A percentile compares a stretch with the other conserved stretches of the same genome.
These are phyloP conservation scores for Dryobota labecula DNA, from an alignment of 2,888 invertebrate species.

Conservation along the genomic window DNA sequence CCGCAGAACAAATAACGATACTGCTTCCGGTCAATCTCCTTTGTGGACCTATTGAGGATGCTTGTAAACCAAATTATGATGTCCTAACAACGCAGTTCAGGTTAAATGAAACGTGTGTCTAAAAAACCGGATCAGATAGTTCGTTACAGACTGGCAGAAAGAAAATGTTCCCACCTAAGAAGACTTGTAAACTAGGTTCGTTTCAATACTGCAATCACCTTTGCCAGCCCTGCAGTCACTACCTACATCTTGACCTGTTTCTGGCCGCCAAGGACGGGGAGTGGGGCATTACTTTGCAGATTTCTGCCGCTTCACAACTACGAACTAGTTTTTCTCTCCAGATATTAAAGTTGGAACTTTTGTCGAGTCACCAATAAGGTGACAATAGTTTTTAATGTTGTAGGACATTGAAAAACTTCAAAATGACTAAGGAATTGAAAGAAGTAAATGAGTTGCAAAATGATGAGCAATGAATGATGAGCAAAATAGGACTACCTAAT, in stretches of 20 bases:
- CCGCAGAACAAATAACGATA: too few species aligned
- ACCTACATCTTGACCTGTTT: slow-evolving; percentile 83
- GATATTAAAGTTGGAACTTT: slow-evolving; percentile 68
- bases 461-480: too few species aligned
- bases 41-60: neutral
- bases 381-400: slow-evolving; percentile 25
- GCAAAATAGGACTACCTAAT: too few species aligned
- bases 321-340: slow-evolving; percentile 73
- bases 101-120: neutral
- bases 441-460: neutral
- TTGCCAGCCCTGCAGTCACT: slow-evolving; percentile 51
- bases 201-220: slow-evolving; percentile 34
- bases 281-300: slow-evolving; percentile 79
- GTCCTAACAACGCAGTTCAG: too few species aligned
- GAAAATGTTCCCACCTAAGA: neutral
- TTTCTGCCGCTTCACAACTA: slow-evolving; percentile 79
- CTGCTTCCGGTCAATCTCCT: too few species aligned
- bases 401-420: neutral
- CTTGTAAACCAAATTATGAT: neutral
- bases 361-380: slow-evolving; percentile 40
- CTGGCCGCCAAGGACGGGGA: slow-evolving; percentile 59
- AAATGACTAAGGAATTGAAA: neutral
- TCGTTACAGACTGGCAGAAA: neutral
- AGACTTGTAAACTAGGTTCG: slow-evolving; percentile 17
- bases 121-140: too few species aligned